Conservation (phyloP, 2,113 vertebrate species). For the Accipiter cooperii region DNA sequence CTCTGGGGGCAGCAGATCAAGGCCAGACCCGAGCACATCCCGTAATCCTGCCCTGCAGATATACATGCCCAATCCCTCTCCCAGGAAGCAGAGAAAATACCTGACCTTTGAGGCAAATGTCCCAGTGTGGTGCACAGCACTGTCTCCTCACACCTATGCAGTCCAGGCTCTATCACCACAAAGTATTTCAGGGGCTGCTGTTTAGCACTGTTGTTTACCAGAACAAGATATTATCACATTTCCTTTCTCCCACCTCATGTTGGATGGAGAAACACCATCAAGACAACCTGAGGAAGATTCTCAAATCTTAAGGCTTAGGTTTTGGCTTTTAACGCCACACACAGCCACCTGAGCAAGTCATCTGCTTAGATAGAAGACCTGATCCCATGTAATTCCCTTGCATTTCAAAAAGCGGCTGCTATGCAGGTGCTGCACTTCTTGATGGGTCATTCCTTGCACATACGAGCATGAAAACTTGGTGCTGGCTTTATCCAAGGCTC, state of each 20-base stretch:
- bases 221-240: not conserved
- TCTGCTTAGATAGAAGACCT: not conserved
- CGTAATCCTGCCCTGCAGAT: not conserved
- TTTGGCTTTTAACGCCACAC: not conserved
- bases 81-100: not conserved
- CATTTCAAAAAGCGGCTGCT: not conserved
- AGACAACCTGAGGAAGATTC: not conserved
- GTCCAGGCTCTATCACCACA: not conserved
- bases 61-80: rapidly evolving
- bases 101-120: not conserved
- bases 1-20: not conserved
- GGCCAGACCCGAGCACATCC: not conserved
- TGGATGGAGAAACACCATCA: not conserved
- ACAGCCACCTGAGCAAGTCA: not conserved
- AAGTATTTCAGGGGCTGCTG: not conserved
- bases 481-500: not conserved
- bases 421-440: not conserved
- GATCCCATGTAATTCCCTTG: not conserved
- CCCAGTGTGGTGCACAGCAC: rapidly evolving
- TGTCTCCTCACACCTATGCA: not conserved
- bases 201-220: not conserved
- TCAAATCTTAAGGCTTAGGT: not conserved
- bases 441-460: not conserved
- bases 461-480: not conserved
- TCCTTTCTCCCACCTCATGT: not conserved